Conservation (phyloP, 2,797 vertebrate species). For the Sebastes iracundus region DNA sequence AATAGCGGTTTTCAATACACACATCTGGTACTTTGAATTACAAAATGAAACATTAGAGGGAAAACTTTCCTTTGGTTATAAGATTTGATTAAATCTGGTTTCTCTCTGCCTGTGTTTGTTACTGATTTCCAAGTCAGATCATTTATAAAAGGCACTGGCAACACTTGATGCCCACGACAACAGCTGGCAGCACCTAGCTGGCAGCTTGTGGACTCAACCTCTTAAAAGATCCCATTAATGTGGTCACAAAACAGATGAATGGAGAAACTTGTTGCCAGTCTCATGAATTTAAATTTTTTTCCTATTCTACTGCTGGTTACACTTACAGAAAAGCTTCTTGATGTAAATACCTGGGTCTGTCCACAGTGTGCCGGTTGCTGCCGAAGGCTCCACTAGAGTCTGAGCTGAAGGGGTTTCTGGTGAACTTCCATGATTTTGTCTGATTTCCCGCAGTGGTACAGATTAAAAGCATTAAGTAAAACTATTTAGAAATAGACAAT, state of each 20-base stretch:
- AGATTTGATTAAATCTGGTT: background rate
- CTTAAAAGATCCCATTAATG: background rate
- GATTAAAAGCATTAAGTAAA: background rate
- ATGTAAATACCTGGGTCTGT: background rate
- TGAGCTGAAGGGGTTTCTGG: too few relatives aligned
- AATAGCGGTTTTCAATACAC: background rate
- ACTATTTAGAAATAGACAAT: too few relatives aligned
- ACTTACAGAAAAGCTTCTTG: background rate
- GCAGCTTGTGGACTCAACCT: background rate
- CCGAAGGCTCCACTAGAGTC: too few relatives aligned
- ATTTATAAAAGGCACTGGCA: background rate
- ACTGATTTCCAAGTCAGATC: background rate
- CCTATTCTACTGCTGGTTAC: background rate
- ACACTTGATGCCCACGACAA: background rate
- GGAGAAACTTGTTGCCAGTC: background rate
- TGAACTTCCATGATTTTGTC: too few relatives aligned
- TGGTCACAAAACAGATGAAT: background rate
- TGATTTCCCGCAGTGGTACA: too few relatives aligned
- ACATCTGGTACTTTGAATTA: background rate
- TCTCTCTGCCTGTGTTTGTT: background rate
- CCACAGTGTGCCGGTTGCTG: too few relatives aligned
- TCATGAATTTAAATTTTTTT: background rate
- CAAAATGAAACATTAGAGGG: background rate
- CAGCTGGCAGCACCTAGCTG: slow-evolving; percentile 15
- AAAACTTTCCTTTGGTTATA: background rate